Evolutionary conservation across 2,888 invertebrate genomes (phyloP).

Genomic region (Oscheius sp.): DNA sequence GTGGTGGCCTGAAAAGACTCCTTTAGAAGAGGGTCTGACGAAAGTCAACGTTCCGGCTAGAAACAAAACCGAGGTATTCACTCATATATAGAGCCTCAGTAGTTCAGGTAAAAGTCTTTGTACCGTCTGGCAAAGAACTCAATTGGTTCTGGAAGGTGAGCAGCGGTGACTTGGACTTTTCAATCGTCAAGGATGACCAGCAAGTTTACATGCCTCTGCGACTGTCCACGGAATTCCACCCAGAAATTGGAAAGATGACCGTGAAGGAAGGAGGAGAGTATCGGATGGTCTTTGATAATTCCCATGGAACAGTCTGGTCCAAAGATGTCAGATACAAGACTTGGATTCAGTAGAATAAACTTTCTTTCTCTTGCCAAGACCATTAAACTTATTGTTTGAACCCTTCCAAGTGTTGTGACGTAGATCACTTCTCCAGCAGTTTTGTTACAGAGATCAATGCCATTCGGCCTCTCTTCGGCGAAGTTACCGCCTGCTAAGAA

Average conservation of each 20-base stretch:
- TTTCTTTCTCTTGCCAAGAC: too few relatives aligned
- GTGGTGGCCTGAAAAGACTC: conserved; percentile 37
- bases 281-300: conserved; percentile 65
- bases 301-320: conserved; percentile 63
- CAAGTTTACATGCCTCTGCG: conserved; percentile 64
- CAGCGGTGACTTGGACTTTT: conserved; percentile 60
- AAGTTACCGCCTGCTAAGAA: too few relatives aligned
- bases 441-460: too few relatives aligned
- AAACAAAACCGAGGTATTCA: conserved; percentile 17
- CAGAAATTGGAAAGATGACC: conserved; percentile 61
- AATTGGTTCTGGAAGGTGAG: conserved; percentile 56
- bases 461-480: too few relatives aligned
- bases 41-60: conserved; percentile 60
- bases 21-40: conserved; percentile 11
- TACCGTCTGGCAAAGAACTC: conserved; percentile 47
- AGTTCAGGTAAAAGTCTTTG: conserved; percentile 37
- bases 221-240: conserved; percentile 66
- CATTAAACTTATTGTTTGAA: too few relatives aligned
- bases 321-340: conserved; percentile 64
- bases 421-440: too few relatives aligned
- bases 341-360: neutral
- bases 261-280: conserved; percentile 58
- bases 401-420: too few relatives aligned
- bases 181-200: conserved; percentile 47
- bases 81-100: neutral